Conservation (phyloP, 2,113 vertebrate species). For the Nyctereutes procyonoides region DNA sequence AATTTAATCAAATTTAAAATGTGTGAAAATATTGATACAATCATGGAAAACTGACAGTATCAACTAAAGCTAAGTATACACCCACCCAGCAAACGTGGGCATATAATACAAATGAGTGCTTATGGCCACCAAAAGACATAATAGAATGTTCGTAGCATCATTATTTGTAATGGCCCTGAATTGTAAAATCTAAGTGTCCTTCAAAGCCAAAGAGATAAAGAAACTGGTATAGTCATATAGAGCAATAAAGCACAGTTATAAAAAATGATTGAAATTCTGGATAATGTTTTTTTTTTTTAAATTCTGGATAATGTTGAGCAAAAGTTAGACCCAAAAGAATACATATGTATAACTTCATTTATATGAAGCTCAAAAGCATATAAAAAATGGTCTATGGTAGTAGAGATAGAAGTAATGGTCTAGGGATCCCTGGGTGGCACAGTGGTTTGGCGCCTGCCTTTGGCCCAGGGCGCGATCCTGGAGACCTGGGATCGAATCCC, state of each 20-base stretch:
- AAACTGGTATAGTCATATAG: background rate
- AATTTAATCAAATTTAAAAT: conserved; percentile 11
- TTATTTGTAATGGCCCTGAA: background rate
- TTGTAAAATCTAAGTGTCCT: background rate
- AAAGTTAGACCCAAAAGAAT: background rate
- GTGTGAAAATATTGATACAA: background rate
- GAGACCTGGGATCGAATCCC: no score
- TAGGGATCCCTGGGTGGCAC: no score
- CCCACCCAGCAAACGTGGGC: background rate
- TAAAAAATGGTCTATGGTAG: background rate
- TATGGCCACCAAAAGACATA: background rate
- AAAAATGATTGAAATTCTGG: background rate
- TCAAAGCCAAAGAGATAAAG: background rate
- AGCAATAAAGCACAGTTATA: background rate
- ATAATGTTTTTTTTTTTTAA: no score
- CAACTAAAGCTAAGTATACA: background rate
- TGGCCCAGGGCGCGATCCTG: no score
- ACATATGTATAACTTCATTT: background rate
- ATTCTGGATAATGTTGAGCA: background rate
- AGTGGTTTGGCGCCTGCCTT: no score
- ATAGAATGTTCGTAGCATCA: background rate
- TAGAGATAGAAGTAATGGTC: background rate
- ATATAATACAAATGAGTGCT: background rate
- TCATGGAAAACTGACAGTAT: background rate
- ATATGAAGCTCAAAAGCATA: background rate